Conservation (phyloP, 2,888 invertebrate species). For the Diabrotica balteata region DNA sequence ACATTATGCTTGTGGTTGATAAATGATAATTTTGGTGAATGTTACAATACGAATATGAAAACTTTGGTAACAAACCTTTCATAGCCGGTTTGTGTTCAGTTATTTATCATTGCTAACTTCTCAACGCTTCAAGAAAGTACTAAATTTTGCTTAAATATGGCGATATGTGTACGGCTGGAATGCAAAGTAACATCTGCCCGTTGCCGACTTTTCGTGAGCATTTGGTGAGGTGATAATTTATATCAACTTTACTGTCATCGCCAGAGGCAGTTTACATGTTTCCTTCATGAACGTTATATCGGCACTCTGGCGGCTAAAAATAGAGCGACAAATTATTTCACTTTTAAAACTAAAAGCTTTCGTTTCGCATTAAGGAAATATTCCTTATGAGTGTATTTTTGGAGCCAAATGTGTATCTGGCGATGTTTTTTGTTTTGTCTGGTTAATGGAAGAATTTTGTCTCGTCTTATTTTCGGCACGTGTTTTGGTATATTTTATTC, state of each 20-base stretch:
- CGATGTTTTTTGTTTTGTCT: constrained; percentile 26
- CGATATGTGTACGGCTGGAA: constrained; percentile 28
- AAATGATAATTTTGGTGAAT: constrained; percentile 9
- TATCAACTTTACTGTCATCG: constrained; percentile 39
- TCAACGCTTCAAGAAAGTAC: constrained; percentile 25
- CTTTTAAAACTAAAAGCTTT: constrained; percentile 37
- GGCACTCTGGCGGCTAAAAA: constrained; percentile 36
- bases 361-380: constrained; percentile 36
- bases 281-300: constrained; percentile 37
- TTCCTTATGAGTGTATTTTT: constrained; percentile 33
- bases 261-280: constrained; percentile 36
- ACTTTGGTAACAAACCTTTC: constrained; percentile 12
- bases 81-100: constrained; percentile 16
- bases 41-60: constrained; percentile 13
- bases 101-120: constrained; percentile 26
- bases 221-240: constrained; percentile 40
- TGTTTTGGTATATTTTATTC: too few relatives aligned
- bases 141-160: constrained; percentile 34
- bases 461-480: neutral
- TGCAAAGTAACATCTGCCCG: constrained; percentile 37
- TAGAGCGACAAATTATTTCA: constrained; percentile 35
- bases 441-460: constrained; percentile 10
- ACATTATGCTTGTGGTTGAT: neutral
- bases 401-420: constrained; percentile 19
- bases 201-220: constrained; percentile 36